Evolutionary conservation across 2,888 invertebrate species (phyloP).

Genomic region (Metacarcinus magister): DNA sequence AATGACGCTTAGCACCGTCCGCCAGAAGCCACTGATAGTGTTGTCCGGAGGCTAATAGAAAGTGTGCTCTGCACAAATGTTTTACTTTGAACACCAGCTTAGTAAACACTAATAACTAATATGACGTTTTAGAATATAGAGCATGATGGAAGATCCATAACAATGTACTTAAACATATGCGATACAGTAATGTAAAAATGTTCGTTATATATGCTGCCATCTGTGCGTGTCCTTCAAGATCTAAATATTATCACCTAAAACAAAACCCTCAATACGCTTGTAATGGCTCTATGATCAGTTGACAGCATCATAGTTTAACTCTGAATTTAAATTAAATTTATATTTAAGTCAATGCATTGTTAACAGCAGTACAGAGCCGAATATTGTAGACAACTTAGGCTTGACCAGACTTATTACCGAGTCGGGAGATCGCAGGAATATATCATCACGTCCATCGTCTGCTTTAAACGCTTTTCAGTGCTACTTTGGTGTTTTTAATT

Average conservation of each 20-base stretch:
- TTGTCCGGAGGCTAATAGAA: not conserved
- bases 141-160: slow-evolving; percentile 37
- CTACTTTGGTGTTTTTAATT: slow-evolving; percentile 48
- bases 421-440: slow-evolving; percentile 51
- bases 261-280: slow-evolving; percentile 21
- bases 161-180: not conserved
- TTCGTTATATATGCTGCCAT: not conserved
- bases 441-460: slow-evolving; percentile 31
- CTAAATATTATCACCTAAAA: not conserved
- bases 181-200: slow-evolving; percentile 22
- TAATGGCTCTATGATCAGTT: slow-evolving; percentile 5
- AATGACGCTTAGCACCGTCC: not conserved
- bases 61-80: not conserved
- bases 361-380: slow-evolving; percentile 45
- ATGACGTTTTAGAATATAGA: slow-evolving; percentile 32
- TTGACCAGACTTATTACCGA: slow-evolving; percentile 44
- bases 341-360: slow-evolving; percentile 46
- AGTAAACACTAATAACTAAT: not conserved
- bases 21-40: not conserved
- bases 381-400: slow-evolving; percentile 53
- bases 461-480: slow-evolving; percentile 50
- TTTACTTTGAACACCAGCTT: not conserved
- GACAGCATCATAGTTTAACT: slow-evolving; percentile 22
- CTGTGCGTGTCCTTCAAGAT: slow-evolving; percentile 22
- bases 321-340: not conserved